phyloP scores from a whole-genome alignment of 2,888 invertebrate genomes.

The Callyntrura sp. region DNA sequence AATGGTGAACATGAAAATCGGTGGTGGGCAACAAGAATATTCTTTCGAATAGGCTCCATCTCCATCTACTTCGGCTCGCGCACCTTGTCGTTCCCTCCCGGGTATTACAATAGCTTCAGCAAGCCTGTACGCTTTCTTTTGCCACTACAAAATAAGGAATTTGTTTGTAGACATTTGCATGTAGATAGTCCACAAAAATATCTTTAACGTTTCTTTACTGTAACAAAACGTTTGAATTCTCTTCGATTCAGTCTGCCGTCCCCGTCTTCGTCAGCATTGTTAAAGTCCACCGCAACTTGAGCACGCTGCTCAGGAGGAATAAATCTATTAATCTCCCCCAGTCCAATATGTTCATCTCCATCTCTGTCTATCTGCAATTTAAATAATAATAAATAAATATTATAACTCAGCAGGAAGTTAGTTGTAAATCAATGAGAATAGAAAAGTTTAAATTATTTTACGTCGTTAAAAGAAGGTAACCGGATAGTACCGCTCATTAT shows the following conservation, averaged over 20 bases:
- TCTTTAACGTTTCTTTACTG: no score
- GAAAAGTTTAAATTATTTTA: no score
- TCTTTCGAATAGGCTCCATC: conserved; percentile 92
- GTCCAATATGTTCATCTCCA: conserved; percentile 67
- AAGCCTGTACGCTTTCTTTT: conserved; percentile 71
- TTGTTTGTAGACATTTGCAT: no score
- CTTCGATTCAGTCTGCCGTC: conserved; percentile 95
- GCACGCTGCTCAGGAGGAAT: conserved; percentile 84
- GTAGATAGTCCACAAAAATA: no score
- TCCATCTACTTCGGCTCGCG: conserved; percentile 84
- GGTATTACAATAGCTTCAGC: conserved; percentile 70
- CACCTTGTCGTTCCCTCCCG: no score
- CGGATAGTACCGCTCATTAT: no score
- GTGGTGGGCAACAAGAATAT: conserved; percentile 95
- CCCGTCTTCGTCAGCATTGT: conserved; percentile 85
- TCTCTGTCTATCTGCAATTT: conserved; percentile 63
- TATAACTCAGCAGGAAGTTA: no score
- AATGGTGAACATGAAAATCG: conserved; percentile 95
- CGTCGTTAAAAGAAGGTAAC: no score
- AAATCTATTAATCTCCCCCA: conserved; percentile 71
- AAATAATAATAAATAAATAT: no score
- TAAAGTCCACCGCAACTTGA: conserved; percentile 84
- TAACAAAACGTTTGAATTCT: no score
- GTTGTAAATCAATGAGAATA: no score
- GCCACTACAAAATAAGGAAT: conserved; percentile 68